Percentiles rank a stretch among this genome's conserved stretches.
Conservation (phyloP, 2,888 invertebrate species). For the Orthosia incerta region DNA sequence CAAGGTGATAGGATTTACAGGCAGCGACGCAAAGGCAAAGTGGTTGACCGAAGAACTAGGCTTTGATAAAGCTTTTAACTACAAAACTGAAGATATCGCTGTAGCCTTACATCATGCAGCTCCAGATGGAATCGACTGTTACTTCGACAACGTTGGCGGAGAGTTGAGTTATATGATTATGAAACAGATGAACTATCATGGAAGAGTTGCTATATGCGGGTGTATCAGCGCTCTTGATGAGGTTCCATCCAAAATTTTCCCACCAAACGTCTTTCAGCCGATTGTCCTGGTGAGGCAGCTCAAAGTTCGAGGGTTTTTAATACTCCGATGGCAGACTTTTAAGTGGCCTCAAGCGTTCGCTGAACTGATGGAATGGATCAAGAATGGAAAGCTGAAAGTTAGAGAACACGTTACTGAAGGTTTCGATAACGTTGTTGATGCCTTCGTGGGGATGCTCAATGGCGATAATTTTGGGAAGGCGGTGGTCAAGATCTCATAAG, state of each 20-base stretch:
- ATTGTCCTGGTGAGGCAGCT: conserved; percentile 4
- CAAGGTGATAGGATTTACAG: conserved; percentile 93
- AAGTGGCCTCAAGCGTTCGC: conserved; percentile 87
- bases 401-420: conserved; percentile 92
- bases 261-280: background rate
- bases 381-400: conserved; percentile 92
- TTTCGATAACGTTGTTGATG: conserved; percentile 92
- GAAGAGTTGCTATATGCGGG: conserved; percentile 21
- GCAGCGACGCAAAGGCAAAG: conserved; percentile 73
- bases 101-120: conserved; percentile 7
- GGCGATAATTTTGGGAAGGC: conserved; percentile 87
- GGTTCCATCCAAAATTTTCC: background rate
- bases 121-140: conserved; percentile 22
- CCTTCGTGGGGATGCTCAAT: conserved; percentile 90
- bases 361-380: conserved; percentile 91
- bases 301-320: conserved; percentile 91
- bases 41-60: conserved; percentile 90
- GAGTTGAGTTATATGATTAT: conserved; percentile 5
- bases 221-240: background rate
- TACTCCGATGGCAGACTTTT: conserved; percentile 85
- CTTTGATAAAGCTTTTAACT: conserved; percentile 92
- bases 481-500: conserved; percentile 5
- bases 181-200: background rate
- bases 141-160: conserved; percentile 36
- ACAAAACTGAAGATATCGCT: conserved; percentile 13